Conservation (phyloP, 2,797 vertebrate genomes). For the Gobio occitaniae region DNA sequence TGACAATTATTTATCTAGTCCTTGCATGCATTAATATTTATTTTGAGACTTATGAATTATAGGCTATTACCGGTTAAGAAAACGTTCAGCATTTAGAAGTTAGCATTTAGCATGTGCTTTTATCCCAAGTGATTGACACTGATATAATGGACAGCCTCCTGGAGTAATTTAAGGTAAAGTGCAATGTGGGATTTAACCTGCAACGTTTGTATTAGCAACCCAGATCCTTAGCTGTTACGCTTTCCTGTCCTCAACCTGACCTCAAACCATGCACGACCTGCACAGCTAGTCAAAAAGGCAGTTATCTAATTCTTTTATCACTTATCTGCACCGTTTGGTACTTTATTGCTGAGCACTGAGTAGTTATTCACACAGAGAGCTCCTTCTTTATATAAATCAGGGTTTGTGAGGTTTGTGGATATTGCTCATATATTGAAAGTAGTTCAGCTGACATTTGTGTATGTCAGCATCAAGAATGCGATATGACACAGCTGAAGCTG, state of each 20-base stretch:
- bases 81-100: neutral
- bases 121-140: neutral
- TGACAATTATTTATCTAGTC: neutral
- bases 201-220: conserved; percentile 33
- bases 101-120: neutral
- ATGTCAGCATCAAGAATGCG: conserved; percentile 33
- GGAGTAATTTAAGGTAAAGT: conserved; percentile 1
- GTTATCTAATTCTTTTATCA: neutral
- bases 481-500: conserved; percentile 13
- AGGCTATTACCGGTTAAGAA: too few species aligned
- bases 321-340: neutral
- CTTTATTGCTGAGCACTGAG: conserved; percentile 22
- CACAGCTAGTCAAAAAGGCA: conserved; percentile 2
- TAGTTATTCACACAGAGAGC: neutral
- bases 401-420: conserved; percentile 25
- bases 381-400: conserved; percentile 6
- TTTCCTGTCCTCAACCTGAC: conserved; percentile 15
- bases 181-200: conserved; percentile 21
- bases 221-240: neutral
- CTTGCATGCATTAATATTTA: too few species aligned
- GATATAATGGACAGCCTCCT: neutral
- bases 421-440: conserved; percentile 27
- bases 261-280: conserved; percentile 15
- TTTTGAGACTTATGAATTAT: too few species aligned
- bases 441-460: conserved; percentile 29